phyloP scores from a whole-genome alignment of 2,888 invertebrate genomes.

The Digitonthophagus gazella region DNA sequence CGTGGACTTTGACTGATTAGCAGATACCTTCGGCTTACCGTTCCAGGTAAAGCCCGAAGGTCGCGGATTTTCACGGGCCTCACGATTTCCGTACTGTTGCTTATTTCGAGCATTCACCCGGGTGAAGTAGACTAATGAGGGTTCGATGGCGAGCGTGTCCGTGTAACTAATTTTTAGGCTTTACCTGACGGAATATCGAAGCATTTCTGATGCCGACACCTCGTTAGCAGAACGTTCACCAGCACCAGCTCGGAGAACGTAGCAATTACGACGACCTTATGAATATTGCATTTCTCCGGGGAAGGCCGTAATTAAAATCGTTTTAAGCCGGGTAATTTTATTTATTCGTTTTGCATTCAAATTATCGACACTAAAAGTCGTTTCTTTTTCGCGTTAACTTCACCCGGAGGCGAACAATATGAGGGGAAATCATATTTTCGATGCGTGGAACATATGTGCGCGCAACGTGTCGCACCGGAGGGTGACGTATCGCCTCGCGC shows the following conservation, averaged over 20 bases:
- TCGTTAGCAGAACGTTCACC: background rate
- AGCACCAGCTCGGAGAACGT: background rate
- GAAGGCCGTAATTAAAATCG: too few relatives aligned
- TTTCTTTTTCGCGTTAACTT: too few relatives aligned
- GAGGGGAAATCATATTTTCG: background rate
- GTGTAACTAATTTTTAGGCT: background rate
- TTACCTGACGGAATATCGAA: background rate
- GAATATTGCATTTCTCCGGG: too few relatives aligned
- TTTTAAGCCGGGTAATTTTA: too few relatives aligned
- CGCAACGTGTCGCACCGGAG: conserved; percentile 18
- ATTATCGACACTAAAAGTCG: too few relatives aligned
- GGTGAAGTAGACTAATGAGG: background rate
- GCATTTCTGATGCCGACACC: background rate
- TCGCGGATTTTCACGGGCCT: background rate
- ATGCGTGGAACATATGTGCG: background rate
- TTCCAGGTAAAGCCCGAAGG: background rate
- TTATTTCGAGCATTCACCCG: background rate
- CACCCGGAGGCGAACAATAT: too few relatives aligned
- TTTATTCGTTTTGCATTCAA: too few relatives aligned
- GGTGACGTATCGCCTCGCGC: conserved; percentile 35
- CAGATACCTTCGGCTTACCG: background rate
- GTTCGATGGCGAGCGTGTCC: background rate
- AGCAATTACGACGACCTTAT: background rate
- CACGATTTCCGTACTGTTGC: background rate
- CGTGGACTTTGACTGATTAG: background rate